Percentiles rank a stretch among this genome's conserved stretches.
phyloP scores from a whole-genome alignment of 1,140 invertebrate genomes.

The Drosophila lini region DNA sequence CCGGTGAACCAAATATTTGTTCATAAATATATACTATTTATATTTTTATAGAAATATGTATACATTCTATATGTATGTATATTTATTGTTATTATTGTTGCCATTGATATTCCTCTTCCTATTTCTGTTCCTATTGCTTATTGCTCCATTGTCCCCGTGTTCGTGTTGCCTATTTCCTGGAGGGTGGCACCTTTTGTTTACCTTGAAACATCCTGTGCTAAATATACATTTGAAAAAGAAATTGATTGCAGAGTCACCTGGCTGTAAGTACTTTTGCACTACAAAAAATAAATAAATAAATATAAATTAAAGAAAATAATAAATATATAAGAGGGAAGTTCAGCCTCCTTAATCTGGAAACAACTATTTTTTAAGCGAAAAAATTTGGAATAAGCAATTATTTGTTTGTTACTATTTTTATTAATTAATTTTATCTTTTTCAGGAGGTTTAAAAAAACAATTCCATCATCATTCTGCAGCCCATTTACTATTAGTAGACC shows the following conservation, averaged over 20 bases:
- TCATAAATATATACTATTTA: background rate
- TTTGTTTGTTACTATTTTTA: too few relatives aligned
- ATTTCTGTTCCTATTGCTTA: constrained; percentile 19
- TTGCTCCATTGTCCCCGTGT: constrained; percentile 13
- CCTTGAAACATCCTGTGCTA: constrained; percentile 62
- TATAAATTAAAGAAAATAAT: too few relatives aligned
- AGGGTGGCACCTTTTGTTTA: constrained; percentile 28
- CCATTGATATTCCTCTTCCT: constrained; percentile 3
- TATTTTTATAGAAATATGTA: background rate
- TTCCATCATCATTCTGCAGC: too few relatives aligned
- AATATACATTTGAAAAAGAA: constrained; percentile 75
- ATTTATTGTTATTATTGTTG: constrained; percentile 48
- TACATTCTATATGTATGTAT: background rate
- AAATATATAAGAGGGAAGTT: too few relatives aligned
- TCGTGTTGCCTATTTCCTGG: too few relatives aligned
- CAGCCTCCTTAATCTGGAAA: too few relatives aligned
- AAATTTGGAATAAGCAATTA: too few relatives aligned
- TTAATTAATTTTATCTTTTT: too few relatives aligned
- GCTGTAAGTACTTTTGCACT: background rate
- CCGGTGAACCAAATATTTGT: background rate
- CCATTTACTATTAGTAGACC: too few relatives aligned
- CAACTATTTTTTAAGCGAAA: too few relatives aligned
- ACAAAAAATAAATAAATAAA: too few relatives aligned
- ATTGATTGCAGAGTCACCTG: constrained; percentile 62
- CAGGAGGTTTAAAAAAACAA: too few relatives aligned